Evolutionary conservation across 2,888 invertebrate genomes (phyloP), one percentile per base, ranked within the genome.

Genomic region (Dexiosoma caninum): DNA sequence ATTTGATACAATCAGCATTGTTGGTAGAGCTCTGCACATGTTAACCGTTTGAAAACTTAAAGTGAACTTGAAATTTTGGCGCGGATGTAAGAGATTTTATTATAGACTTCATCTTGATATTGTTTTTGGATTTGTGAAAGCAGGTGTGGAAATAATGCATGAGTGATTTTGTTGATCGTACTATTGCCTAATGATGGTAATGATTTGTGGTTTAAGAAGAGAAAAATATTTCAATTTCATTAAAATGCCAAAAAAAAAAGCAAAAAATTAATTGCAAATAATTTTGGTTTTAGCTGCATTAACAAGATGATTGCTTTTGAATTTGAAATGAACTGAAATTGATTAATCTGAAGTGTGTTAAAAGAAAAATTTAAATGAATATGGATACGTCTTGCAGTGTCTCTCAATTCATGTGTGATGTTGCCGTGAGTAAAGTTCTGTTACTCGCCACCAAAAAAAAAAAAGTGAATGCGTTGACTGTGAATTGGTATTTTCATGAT

Each of bases 51-150:
- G 27, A 69, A 51, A 64, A 37, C 57, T 81, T 69, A 35, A 67
- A 74, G 16, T 77, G 49, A 81, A 81, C 81, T 81, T 81, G 77
- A 77, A 72, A 62, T 57, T 37, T 62, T 74, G 21, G 16, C 14
- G 16, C 9, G 32, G 57, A 59, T 44, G 69, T 27, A 32, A 30
- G 30, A 21, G 72, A 77, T 77, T 81, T 77, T 81, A 74, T 79
- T 75, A 46, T 46, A 62, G 60, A 55, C 35, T 76, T 53, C 23
- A 64, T 7, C 19, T 59, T 53, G n/a, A n/a, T n/a, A n/a, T 27
- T 19, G 5, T 71, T 40, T 59, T 60, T 30, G 51, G 27, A 35
- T 46, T 64, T 19, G 51, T 59, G 27, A 30, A 42, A 75, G 59
- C 32, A 59, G n/a, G n/a, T 40, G 23, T 67, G 77, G 72, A 77